Conservation (phyloP, 53 echinoderm and acorn worm genomes). For the Astropecten irregularis region DNA sequence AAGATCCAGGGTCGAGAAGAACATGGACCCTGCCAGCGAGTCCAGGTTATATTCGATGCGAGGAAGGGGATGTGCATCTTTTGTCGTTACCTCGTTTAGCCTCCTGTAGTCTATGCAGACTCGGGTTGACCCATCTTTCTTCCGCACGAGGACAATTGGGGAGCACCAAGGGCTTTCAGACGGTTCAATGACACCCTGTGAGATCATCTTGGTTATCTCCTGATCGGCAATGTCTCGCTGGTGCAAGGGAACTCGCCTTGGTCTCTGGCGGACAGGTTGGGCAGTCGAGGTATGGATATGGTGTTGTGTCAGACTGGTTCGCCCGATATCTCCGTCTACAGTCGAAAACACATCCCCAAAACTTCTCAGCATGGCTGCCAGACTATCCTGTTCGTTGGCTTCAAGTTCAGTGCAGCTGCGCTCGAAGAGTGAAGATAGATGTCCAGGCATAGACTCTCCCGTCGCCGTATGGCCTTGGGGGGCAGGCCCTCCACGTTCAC, state of each 20-base stretch:
- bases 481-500: neutral
- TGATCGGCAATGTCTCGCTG: neutral
- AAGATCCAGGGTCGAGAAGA: conserved; percentile 50
- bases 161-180: neutral
- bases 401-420: neutral
- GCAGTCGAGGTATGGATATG: conserved; percentile 39
- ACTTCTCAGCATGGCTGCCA: neutral
- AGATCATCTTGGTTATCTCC: neutral
- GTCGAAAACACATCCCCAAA: conserved; percentile 3
- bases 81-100: conserved; percentile 13
- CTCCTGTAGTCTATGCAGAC: conserved; percentile 32
- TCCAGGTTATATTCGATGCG: conserved; percentile 44
- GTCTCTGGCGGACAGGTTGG: conserved; percentile 31
- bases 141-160: neutral
- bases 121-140: conserved; percentile 30
- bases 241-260: conserved; percentile 20
- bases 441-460: neutral
- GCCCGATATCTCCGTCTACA: neutral
- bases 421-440: neutral
- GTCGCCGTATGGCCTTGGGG: too few relatives aligned
- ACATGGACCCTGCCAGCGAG: conserved; percentile 21
- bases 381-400: neutral
- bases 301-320: conserved; percentile 15
- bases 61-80: neutral
- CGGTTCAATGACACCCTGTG: neutral